These are phyloP conservation scores for Stomatorhinus walkeri DNA, from an alignment of 2,797 vertebrate genomes.

Conservation along the genomic window DNA sequence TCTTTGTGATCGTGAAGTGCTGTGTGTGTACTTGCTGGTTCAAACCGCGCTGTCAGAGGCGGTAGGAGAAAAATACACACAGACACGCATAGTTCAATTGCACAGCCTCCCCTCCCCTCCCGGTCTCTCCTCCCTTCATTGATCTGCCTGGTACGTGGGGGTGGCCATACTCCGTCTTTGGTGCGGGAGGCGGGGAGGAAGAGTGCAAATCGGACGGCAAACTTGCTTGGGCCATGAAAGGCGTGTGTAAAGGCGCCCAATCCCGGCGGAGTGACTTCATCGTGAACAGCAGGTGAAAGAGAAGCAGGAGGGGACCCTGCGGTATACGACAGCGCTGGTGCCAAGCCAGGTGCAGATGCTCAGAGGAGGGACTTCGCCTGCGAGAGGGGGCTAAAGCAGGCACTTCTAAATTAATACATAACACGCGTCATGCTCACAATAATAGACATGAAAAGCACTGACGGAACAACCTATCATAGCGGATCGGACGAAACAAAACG, in stretches of 20 bases:
- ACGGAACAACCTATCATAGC: background rate
- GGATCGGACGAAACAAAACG: background rate
- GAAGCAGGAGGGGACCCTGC: background rate
- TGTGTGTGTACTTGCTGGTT: conserved; percentile 35
- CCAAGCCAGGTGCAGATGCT: background rate
- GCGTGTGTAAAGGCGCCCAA: background rate
- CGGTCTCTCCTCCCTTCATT: conserved; percentile 42
- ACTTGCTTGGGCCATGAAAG: conserved; percentile 18
- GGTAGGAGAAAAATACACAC: conserved; percentile 38
- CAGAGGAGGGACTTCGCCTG: background rate
- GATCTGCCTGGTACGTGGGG: conserved; percentile 40
- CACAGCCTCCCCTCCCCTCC: conserved; percentile 8
- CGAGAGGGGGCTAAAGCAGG: background rate
- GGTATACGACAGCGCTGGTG: background rate
- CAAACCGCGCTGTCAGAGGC: conserved; percentile 46
- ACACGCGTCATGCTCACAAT: background rate
- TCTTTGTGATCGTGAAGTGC: conserved; percentile 31
- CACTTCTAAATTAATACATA: conserved; percentile 13
- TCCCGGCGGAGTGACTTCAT: background rate
- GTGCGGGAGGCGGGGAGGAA: conserved; percentile 8
- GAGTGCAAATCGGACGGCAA: background rate
- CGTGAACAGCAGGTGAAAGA: background rate
- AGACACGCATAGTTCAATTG: conserved; percentile 15
- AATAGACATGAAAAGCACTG: background rate
- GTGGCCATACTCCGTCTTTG: conserved; percentile 32